phyloP scores from a whole-genome alignment of 2,113 vertebrate genomes.

The Sialia sialis region DNA sequence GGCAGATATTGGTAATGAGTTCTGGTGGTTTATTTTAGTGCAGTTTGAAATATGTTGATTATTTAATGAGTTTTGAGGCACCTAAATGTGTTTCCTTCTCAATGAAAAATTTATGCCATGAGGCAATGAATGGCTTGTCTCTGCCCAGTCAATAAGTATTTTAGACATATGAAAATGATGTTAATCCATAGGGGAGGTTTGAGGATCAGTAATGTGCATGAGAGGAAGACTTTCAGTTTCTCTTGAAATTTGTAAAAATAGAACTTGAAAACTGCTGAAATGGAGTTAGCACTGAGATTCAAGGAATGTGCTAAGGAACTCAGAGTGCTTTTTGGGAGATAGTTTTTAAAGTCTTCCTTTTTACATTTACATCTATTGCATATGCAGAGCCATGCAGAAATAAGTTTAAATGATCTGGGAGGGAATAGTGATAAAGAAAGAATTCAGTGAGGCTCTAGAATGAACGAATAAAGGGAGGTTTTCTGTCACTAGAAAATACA shows the following conservation, averaged over 20 bases:
- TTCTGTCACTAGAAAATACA: not conserved
- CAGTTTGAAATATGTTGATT: not conserved
- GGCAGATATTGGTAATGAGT: constrained; percentile 7
- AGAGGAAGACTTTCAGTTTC: not conserved
- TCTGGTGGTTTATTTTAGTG: not conserved
- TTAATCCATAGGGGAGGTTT: not conserved
- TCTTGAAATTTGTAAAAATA: not conserved
- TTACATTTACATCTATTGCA: not conserved
- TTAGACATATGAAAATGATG: not conserved
- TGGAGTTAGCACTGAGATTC: not conserved
- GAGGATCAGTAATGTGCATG: not conserved
- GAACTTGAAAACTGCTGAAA: not conserved
- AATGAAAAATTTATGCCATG: not conserved
- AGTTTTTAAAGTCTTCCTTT: not conserved
- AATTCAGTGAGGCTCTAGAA: not conserved
- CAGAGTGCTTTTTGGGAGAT: not conserved
- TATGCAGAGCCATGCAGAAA: not conserved
- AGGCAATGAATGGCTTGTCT: not conserved
- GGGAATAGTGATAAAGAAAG: not conserved
- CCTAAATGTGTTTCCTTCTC: not conserved
- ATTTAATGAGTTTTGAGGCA: constrained; percentile 41
- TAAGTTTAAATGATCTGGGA: not conserved
- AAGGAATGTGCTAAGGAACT: not conserved
- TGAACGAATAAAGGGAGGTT: not conserved
- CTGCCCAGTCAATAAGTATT: not conserved